Conservation (phyloP, 2,888 invertebrate genomes). For the Anodontia alba region DNA sequence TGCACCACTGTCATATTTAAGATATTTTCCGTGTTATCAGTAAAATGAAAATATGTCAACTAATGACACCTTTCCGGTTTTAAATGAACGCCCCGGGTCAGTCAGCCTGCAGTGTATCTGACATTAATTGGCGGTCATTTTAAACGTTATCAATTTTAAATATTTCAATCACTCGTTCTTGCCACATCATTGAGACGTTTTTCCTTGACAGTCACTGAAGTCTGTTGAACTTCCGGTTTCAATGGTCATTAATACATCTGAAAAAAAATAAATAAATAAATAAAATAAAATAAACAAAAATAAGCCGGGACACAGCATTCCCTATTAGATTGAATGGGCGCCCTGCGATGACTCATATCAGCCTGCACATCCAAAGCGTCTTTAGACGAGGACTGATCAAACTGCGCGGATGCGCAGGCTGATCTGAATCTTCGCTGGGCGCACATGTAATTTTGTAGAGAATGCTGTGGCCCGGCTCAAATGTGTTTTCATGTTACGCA, state of each 20-base stretch:
- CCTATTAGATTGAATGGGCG: too few species aligned
- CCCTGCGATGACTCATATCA: neutral
- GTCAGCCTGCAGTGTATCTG: neutral
- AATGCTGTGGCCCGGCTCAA: too few species aligned
- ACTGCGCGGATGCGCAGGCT: too few species aligned
- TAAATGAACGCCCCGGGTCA: neutral
- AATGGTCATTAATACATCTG: neutral
- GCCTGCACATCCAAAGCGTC: neutral
- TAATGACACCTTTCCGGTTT: conserved; percentile 6
- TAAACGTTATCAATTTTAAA: neutral
- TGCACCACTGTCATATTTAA: neutral
- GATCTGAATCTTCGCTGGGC: too few species aligned
- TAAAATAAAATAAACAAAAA: too few species aligned
- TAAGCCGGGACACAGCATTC: too few species aligned
- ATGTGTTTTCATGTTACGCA: too few species aligned
- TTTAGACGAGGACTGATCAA: neutral
- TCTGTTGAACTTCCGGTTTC: neutral
- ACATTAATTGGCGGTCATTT: conserved; percentile 1
- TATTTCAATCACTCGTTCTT: neutral
- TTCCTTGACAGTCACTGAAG: neutral
- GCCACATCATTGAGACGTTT: neutral
- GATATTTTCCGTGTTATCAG: neutral
- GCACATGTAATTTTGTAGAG: too few species aligned
- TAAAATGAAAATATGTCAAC: neutral
- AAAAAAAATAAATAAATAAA: too few species aligned